These are phyloP conservation scores for Pollicipes pollicipes DNA, from an alignment of 1,140 invertebrate species.

Conservation along the genomic window DNA sequence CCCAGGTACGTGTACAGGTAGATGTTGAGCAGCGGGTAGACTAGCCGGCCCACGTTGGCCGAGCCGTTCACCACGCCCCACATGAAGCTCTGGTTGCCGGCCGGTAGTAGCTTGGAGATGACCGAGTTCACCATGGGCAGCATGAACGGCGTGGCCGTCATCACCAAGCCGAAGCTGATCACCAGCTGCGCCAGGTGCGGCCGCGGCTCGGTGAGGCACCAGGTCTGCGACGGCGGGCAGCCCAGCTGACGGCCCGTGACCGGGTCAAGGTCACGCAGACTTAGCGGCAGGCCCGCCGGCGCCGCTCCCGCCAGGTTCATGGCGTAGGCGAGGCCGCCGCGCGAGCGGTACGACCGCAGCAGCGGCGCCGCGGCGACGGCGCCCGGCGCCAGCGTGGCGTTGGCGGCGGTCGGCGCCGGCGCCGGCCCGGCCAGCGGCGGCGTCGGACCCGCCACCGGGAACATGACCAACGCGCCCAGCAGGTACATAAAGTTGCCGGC, in stretches of 20 bases:
- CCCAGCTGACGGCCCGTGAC: background rate
- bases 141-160: background rate
- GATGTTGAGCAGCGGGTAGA: constrained; percentile 1
- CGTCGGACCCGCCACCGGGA: background rate
- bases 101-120: background rate
- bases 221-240: background rate
- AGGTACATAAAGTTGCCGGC: background rate
- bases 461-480: background rate
- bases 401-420: background rate
- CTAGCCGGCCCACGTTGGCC: background rate
- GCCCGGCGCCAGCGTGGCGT: background rate
- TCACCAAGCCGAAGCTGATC: background rate
- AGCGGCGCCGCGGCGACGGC: background rate
- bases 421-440: background rate
- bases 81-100: background rate
- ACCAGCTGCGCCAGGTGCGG: background rate
- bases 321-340: background rate
- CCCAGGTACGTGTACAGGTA: background rate
- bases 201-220: background rate
- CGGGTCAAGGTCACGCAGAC: background rate
- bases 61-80: background rate
- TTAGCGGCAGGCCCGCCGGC: background rate
- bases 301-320: background rate
- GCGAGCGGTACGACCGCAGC: background rate
- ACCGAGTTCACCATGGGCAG: background rate